Percentiles rank a stretch among this genome's conserved stretches.
Conservation (phyloP, 23 tunicate genomes). For the Halocynthia aurantium region DNA sequence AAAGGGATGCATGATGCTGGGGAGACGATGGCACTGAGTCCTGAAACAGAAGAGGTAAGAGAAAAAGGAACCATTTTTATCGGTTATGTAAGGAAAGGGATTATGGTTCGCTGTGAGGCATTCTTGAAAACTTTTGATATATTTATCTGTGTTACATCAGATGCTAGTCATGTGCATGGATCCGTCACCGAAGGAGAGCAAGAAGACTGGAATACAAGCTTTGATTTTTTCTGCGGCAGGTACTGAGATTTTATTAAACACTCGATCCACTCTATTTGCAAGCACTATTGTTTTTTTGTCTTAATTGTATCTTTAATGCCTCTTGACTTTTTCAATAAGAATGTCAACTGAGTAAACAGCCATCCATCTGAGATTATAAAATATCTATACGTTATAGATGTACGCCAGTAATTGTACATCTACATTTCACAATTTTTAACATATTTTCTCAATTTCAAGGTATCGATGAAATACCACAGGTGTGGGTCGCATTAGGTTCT, state of each 20-base stretch:
- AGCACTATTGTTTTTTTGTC: too few species aligned
- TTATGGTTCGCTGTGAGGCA: too few species aligned
- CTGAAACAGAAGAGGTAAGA: constrained; percentile 65
- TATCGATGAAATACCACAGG: constrained; percentile 39
- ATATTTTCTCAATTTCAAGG: constrained; percentile 7
- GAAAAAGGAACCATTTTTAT: not conserved
- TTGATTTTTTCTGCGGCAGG: constrained; percentile 50
- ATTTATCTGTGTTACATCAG: constrained; percentile 1
- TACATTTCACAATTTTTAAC: not conserved
- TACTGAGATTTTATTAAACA: not conserved
- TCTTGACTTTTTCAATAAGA: too few species aligned
- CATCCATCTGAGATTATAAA: too few species aligned
- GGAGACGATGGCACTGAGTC: constrained; percentile 22
- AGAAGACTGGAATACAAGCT: constrained; percentile 35
- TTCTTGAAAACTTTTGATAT: too few species aligned
- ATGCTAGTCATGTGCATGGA: constrained; percentile 61
- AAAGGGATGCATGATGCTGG: constrained; percentile 36
- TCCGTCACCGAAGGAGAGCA: constrained; percentile 60
- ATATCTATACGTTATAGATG: too few species aligned
- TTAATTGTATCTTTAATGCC: too few species aligned
- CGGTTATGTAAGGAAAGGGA: too few species aligned
- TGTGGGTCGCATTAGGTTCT: constrained; percentile 56
- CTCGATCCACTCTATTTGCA: too few species aligned
- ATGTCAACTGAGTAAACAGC: too few species aligned
- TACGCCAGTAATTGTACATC: not conserved